Conservation (phyloP, 1,140 invertebrate species). For the Frieseomelitta varia region DNA sequence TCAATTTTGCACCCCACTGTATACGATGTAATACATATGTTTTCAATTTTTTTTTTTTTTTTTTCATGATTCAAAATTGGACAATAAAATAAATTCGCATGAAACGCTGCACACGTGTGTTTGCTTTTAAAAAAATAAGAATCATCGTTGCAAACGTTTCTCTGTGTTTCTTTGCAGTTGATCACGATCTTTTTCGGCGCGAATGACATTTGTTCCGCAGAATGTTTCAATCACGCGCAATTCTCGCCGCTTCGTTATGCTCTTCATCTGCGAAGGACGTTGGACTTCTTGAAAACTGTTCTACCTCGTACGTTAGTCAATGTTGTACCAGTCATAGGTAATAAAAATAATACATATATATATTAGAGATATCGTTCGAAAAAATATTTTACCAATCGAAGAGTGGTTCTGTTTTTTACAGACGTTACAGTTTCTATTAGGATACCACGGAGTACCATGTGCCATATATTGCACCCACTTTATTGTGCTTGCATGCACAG, state of each 20-base stretch:
- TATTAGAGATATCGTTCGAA: not conserved
- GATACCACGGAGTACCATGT: constrained; percentile 86
- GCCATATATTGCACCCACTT: constrained; percentile 86
- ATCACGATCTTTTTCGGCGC: constrained; percentile 93
- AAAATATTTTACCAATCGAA: not conserved
- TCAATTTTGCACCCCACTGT: too few species aligned
- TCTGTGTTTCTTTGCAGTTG: constrained; percentile 79
- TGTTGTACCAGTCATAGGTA: constrained; percentile 89
- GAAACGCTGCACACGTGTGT: not conserved
- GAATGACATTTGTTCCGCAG: constrained; percentile 92
- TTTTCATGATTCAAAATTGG: too few species aligned
- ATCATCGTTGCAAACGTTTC: constrained; percentile 5
- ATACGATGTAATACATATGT: too few species aligned
- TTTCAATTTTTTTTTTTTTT: too few species aligned
- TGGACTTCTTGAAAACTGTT: constrained; percentile 86
- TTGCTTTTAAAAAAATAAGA: not conserved
- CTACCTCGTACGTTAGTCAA: constrained; percentile 90
- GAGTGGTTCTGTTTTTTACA: constrained; percentile 65
- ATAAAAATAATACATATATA: not conserved
- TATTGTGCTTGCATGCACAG: constrained; percentile 89
- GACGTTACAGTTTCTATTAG: constrained; percentile 88
- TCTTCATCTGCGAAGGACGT: constrained; percentile 84
- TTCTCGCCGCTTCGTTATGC: constrained; percentile 85
- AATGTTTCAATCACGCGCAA: constrained; percentile 85
- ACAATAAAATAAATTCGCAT: not conserved